A percentile compares a stretch with the other conserved stretches of the same genome.
Conservation (phyloP, 2,113 vertebrate genomes). For the Cyprinodon variegatus region DNA sequence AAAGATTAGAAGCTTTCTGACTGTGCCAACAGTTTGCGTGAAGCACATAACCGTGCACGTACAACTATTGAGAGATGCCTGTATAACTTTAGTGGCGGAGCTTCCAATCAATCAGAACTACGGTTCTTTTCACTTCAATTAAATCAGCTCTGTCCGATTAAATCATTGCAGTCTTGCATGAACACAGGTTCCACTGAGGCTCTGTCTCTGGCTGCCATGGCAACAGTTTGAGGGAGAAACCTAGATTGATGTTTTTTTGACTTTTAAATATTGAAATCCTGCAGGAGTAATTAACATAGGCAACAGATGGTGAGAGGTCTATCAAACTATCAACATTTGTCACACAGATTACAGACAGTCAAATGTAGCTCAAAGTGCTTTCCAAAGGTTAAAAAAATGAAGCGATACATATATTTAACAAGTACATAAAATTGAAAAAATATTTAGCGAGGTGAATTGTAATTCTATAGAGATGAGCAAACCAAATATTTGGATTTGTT, state of each 20-base stretch:
- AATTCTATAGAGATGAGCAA: too few species aligned
- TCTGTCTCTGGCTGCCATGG: slow-evolving; percentile 43
- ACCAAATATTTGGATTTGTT: too few species aligned
- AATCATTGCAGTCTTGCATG: slow-evolving; percentile 43
- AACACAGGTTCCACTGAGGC: slow-evolving; percentile 39
- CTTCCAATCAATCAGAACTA: slow-evolving; percentile 65
- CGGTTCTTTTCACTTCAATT: slow-evolving; percentile 65
- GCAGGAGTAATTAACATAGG: slow-evolving; percentile 1
- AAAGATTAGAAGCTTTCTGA: slow-evolving; percentile 51
- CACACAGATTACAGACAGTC: neutral
- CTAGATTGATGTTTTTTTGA: slow-evolving; percentile 33
- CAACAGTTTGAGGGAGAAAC: slow-evolving; percentile 32
- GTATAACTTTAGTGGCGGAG: slow-evolving; percentile 62
- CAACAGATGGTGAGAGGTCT: neutral
- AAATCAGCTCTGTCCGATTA: slow-evolving; percentile 70
- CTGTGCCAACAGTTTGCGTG: slow-evolving; percentile 32
- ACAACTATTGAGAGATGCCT: slow-evolving; percentile 53
- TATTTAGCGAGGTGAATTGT: too few species aligned
- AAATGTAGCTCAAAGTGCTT: neutral
- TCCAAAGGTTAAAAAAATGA: neutral
- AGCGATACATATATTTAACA: too few species aligned
- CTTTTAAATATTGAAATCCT: slow-evolving; percentile 25
- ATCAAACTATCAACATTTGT: neutral
- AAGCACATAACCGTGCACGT: slow-evolving; percentile 53
- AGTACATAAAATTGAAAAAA: too few species aligned